phyloP scores from a whole-genome alignment of 1,140 invertebrate species.

The Colletes latitarsis region DNA sequence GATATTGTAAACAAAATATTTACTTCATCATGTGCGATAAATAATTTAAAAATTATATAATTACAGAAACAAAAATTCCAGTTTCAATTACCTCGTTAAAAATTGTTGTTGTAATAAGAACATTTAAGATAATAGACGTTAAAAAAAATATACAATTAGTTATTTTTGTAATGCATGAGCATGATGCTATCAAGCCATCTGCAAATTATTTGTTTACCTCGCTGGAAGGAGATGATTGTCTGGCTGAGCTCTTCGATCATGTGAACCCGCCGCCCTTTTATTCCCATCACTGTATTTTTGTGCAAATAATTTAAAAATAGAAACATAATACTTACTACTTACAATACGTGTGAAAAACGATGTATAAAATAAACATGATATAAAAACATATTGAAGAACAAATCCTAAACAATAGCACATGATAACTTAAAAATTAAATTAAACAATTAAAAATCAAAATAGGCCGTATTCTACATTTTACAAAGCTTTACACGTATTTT shows the following conservation, averaged over 20 bases:
- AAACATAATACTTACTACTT: slow-evolving; percentile 54
- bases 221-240: slow-evolving; percentile 98
- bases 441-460: slow-evolving; percentile 26
- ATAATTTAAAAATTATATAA: background rate
- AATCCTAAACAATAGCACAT: slow-evolving; percentile 10
- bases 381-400: slow-evolving; percentile 2
- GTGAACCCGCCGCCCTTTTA: slow-evolving; percentile 97
- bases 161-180: slow-evolving; percentile 62
- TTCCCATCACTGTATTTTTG: slow-evolving; percentile 94
- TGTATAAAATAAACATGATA: slow-evolving; percentile 8
- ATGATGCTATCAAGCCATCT: slow-evolving; percentile 74
- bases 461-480: slow-evolving; percentile 24
- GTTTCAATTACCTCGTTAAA: background rate
- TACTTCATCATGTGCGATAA: background rate
- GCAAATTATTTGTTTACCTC: slow-evolving; percentile 88
- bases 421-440: slow-evolving; percentile 36
- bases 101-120: slow-evolving; percentile 4
- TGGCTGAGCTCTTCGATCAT: slow-evolving; percentile 99
- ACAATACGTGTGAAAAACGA: slow-evolving; percentile 41
- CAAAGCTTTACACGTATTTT: slow-evolving; percentile 14
- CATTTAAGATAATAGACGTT: slow-evolving; percentile 37
- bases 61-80: background rate
- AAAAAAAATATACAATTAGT: slow-evolving; percentile 46
- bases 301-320: slow-evolving; percentile 74
- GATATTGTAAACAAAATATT: background rate